These are phyloP conservation scores for Margaritifera margaritifera DNA, from an alignment of 2,888 invertebrate species.

Conservation along the genomic window DNA sequence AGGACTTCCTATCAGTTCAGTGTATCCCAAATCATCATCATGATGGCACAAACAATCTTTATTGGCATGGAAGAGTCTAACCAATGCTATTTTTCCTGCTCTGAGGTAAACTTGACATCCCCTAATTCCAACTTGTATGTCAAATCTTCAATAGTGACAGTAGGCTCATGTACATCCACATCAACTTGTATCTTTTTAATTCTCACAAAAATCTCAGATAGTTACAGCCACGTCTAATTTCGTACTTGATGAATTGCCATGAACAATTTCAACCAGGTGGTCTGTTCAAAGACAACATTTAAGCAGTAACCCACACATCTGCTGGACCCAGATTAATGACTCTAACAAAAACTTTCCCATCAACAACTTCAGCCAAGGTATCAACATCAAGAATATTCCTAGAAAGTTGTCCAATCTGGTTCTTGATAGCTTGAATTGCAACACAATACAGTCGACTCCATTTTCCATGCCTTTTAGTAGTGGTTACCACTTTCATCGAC, in stretches of 20 bases:
- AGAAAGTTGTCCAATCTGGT: too few species aligned
- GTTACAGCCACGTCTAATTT: conserved; percentile 4
- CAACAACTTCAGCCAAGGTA: too few species aligned
- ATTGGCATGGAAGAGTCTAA: conserved; percentile 6
- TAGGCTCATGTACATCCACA: neutral
- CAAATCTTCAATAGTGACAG: neutral
- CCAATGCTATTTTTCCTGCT: conserved; percentile 7
- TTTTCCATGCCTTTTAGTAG: too few species aligned
- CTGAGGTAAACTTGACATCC: conserved; percentile 2
- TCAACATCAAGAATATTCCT: too few species aligned
- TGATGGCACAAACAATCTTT: neutral
- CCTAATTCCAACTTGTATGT: conserved; percentile 6
- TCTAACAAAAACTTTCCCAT: too few species aligned
- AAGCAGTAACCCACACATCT: too few species aligned
- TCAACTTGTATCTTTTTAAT: conserved; percentile 1
- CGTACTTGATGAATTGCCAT: neutral
- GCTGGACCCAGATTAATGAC: too few species aligned
- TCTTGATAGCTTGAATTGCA: too few species aligned
- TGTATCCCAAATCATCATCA: conserved; percentile 17
- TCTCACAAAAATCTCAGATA: conserved; percentile 10
- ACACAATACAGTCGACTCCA: too few species aligned
- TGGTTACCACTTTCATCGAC: too few species aligned
- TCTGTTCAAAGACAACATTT: too few species aligned
- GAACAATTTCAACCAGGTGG: neutral
- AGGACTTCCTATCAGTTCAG: too few species aligned